Conservation (phyloP, 2,797 vertebrate species). For the Myotis pilosus region DNA sequence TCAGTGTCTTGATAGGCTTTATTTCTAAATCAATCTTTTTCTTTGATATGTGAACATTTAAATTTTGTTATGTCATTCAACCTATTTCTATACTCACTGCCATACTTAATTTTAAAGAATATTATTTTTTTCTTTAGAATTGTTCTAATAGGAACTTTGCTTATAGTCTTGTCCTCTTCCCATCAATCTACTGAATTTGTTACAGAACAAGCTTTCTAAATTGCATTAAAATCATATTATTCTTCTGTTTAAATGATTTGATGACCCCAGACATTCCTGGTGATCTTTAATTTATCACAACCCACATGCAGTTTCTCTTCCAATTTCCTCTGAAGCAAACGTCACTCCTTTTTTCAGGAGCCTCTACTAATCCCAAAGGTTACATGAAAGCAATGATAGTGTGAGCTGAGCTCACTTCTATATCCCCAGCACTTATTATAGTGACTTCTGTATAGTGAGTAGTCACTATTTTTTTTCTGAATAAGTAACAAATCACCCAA, state of each 20-base stretch:
- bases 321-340: neutral
- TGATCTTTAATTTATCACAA: neutral
- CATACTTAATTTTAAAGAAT: neutral
- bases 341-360: neutral
- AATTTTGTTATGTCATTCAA: neutral
- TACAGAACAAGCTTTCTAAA: neutral
- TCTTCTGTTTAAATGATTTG: neutral
- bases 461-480: neutral
- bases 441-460: neutral
- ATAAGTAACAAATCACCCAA: neutral
- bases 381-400: neutral
- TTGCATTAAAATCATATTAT: neutral
- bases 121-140: neutral
- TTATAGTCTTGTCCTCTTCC: neutral
- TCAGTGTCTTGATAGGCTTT: neutral
- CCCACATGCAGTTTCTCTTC: neutral
- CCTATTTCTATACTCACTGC: neutral
- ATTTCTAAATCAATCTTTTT: neutral
- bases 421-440: neutral
- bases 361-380: neutral
- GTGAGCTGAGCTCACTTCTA: neutral
- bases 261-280: neutral
- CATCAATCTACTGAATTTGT: neutral
- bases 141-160: neutral
- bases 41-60: neutral